Evolutionary conservation across 2,797 vertebrate species (phyloP), one percentile per base, ranked within the genome.

Genomic region (Calcarius lapponicus): DNA sequence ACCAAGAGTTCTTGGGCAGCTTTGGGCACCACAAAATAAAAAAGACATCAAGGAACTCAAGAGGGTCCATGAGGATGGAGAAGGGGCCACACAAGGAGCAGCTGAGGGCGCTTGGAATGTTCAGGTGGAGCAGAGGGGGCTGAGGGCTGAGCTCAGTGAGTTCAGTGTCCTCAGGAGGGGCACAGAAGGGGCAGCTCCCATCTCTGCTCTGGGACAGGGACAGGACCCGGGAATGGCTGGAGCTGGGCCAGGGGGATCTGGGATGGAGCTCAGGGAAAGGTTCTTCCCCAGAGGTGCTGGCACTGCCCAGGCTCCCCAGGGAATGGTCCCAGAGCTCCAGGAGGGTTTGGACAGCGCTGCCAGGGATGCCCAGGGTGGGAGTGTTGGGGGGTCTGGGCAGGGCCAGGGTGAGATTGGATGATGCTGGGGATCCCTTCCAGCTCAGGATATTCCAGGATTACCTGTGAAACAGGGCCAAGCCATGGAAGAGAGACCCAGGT

Each of bases 401-500:
- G 51, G 31, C 1, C 6, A 6, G 50, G 21, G 7, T 26, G 13
- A 18, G 7, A 15, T 32, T 51, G 38, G 9, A 0, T 53, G n/a
- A 18, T 22, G 17, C 47, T 19, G 11, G 2, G 29, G 29, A 16
- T 10, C 9, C 45, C 38, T 53, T 1, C 51, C 36, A 31, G 4
- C 48, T 1, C 18, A 8, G 34, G 13, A 13, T 32, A 5, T 13
- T 50, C 50, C n/a, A 6, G 14, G 32, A 79, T 18, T 56, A 31
- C 18, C 26, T 36, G 42, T 80, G 75, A 40, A 75, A 66, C 0
- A n/a, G 29, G 34, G 31, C 8, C 34, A n/a, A 40, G 34, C 13
- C 0, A 2, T 7, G 19, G 51, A 36, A 53, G 45, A 42, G 56
- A 79, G 57, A 13, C 9, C 3, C 6, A 38, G 38, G 16, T 54